Evolutionary conservation across 2,797 vertebrate genomes (phyloP), one percentile per base, ranked within the genome.

Genomic region (Leptoclinus maculatus): DNA sequence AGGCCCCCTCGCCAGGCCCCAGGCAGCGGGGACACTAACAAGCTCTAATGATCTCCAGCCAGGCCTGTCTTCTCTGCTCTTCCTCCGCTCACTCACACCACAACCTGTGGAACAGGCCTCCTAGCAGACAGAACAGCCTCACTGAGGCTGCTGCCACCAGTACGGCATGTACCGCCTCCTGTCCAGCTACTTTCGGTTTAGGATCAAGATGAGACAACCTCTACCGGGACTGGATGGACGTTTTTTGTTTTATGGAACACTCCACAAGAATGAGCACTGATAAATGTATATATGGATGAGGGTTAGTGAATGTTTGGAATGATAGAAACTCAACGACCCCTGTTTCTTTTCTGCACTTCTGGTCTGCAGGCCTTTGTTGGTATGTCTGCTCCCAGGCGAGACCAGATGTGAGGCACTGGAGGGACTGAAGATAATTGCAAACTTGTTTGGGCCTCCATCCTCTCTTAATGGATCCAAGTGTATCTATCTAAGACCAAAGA

Each of bases 361-460:
- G 89, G 84, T 85, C 82, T 90, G 70, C 76, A 87, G 88, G 80
- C 90, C 91, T 95, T 94, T 92, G 93, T 93, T 94, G 94, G 90
- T 88, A 91, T 92, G 75, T 88, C 86, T 91, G 83, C 90, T 92
- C 87, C 82, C 80, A 83, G 89, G 81, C 91, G 75, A 90, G 94
- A 93, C 90, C 95, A 96, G 95, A 96, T 96, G 95, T 93, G 95
- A 94, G 89, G 81, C 79, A 65, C 72, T 86, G 58, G 57, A 88
- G 90, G 88, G 91, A 92, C 90, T 94, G 93, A 95, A 94, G 94
- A 94, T 96, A 95, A 96, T 95, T 93, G 91, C 93, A 93, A 94
- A 93, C 90, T 90, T 95, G 94, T 96, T 89, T 94, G 87, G 77
- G 85, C 81, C 65, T 84, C 89, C 82, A 91, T 95, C 95, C 96